phyloP scores from a whole-genome alignment of 2,888 invertebrate genomes.

The Argynnis bischoffii region DNA sequence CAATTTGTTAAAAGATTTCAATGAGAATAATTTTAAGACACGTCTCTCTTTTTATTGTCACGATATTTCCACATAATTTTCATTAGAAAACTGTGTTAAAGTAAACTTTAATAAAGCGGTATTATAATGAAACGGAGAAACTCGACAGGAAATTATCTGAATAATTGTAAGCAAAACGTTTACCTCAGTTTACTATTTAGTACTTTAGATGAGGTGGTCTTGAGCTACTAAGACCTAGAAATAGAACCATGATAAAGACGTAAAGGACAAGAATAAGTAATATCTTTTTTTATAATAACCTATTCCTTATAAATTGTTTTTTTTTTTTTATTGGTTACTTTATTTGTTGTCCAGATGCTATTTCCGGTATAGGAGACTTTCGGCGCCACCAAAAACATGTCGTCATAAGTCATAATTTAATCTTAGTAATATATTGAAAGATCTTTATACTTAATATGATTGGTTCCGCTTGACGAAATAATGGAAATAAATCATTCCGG shows the following conservation, averaged over 20 bases:
- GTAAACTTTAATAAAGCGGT: too few relatives aligned
- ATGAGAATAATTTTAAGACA: too few relatives aligned
- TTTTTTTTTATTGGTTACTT: too few relatives aligned
- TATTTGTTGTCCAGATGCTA: not conserved
- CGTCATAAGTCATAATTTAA: not conserved
- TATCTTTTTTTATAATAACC: not conserved
- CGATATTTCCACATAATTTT: too few relatives aligned
- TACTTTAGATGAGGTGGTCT: slow-evolving; percentile 31
- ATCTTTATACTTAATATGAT: slow-evolving; percentile 6
- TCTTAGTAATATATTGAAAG: slow-evolving; percentile 6
- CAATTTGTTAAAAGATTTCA: too few relatives aligned
- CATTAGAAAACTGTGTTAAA: too few relatives aligned
- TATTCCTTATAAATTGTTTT: too few relatives aligned
- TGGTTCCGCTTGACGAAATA: slow-evolving; percentile 19
- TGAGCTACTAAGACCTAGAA: slow-evolving; percentile 35
- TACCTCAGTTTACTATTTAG: slow-evolving; percentile 35
- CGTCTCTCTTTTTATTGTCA: too few relatives aligned
- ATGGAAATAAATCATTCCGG: slow-evolving; percentile 13
- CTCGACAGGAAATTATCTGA: too few relatives aligned
- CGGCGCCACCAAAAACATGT: slow-evolving; percentile 1
- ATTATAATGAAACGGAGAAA: too few relatives aligned
- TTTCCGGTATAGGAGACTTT: not conserved
- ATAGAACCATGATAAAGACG: slow-evolving; percentile 32
- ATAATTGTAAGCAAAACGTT: slow-evolving; percentile 9
- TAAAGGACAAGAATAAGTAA: slow-evolving; percentile 32